Percentiles rank a stretch among this genome's conserved stretches.
phyloP scores from a whole-genome alignment of 2,888 invertebrate species.

The Andrena camellia region DNA sequence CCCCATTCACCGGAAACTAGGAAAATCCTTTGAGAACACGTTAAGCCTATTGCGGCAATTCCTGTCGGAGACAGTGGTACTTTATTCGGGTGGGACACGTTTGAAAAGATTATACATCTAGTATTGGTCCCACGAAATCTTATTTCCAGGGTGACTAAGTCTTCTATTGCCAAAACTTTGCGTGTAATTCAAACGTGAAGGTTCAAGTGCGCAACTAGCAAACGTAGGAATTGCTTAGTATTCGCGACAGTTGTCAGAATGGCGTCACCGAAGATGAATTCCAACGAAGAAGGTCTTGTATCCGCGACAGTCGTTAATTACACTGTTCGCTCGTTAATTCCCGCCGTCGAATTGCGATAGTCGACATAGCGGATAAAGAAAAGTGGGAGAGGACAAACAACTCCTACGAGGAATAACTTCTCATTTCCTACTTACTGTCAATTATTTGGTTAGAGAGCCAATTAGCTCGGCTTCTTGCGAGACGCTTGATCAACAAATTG shows the following conservation, averaged over 20 bases:
- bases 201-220: neutral
- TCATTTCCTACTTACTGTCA: constrained; percentile 65
- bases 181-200: neutral
- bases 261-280: neutral
- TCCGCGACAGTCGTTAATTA: constrained; percentile 47
- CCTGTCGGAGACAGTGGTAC: constrained; percentile 9
- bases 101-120: constrained; percentile 40
- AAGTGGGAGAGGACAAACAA: constrained; percentile 61
- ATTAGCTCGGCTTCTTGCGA: constrained; percentile 55
- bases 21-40: constrained; percentile 45
- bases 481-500: constrained; percentile 57
- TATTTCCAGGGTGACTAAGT: constrained; percentile 9
- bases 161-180: neutral
- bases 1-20: constrained; percentile 28
- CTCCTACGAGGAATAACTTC: constrained; percentile 64
- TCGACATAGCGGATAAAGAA: constrained; percentile 16
- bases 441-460: constrained; percentile 65
- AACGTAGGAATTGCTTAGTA: neutral
- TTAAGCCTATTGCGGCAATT: constrained; percentile 58
- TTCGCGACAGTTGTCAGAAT: neutral
- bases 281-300: constrained; percentile 11
- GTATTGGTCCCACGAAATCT: constrained; percentile 42
- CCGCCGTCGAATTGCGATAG: constrained; percentile 43
- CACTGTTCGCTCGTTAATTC: constrained; percentile 57
- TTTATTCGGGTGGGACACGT: constrained; percentile 11